Conservation (phyloP, 1,140 invertebrate species). For the Meloidogyne floridensis region DNA sequence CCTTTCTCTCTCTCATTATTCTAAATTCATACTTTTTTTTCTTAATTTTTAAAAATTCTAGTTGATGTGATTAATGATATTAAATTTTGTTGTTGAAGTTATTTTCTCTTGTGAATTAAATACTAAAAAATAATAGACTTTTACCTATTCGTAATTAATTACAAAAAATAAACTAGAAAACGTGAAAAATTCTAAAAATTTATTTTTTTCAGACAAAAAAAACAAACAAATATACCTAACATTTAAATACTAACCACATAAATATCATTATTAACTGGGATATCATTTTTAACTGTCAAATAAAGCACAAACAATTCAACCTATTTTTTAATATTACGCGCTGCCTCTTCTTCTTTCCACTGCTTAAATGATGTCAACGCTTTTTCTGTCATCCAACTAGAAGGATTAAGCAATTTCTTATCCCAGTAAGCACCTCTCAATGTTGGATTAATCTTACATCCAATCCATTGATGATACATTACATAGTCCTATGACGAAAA, state of each 20-base stretch:
- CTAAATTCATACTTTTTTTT: background rate
- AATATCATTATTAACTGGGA: no score
- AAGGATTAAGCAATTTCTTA: background rate
- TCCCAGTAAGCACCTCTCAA: constrained; percentile 16
- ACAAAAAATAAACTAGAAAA: no score
- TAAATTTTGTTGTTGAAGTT: background rate
- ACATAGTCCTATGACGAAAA: background rate
- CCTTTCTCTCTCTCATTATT: background rate
- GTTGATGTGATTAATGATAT: constrained; percentile 5
- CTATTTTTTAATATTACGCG: background rate
- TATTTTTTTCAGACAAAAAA: no score
- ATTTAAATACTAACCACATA: no score
- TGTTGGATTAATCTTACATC: background rate
- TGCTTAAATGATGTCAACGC: constrained; percentile 13
- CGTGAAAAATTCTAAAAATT: no score
- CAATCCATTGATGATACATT: background rate
- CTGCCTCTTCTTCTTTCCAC: constrained; percentile 14
- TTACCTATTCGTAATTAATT: no score
- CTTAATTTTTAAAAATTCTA: background rate
- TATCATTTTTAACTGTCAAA: no score
- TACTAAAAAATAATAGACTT: no score
- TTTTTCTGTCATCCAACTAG: constrained; percentile 5
- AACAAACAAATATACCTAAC: no score
- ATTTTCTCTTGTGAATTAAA: background rate
- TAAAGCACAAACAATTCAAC: no score